Conservation (phyloP, 2,113 vertebrate species). For the Halichoeres trimaculatus region DNA sequence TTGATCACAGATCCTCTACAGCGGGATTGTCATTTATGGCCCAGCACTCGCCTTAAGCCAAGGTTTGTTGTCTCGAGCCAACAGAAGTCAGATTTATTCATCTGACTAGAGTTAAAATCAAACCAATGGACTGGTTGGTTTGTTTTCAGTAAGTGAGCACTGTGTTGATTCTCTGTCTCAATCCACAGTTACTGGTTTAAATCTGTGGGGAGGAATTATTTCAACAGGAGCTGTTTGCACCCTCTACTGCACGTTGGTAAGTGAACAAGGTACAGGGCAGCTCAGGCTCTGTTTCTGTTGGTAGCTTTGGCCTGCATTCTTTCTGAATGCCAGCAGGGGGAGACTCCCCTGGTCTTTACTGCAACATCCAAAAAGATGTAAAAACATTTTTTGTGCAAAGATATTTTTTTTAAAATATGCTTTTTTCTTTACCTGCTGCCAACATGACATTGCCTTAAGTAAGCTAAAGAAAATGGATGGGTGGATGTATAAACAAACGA, state of each 20-base stretch:
- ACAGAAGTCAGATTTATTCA: neutral
- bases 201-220: slow-evolving; percentile 12
- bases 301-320: too few relatives aligned
- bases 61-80: neutral
- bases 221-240: slow-evolving; percentile 4
- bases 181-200: neutral
- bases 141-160: neutral
- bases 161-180: neutral
- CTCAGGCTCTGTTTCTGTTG: too few relatives aligned
- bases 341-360: too few relatives aligned
- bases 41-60: neutral
- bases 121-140: neutral
- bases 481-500: too few relatives aligned
- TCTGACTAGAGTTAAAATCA: neutral
- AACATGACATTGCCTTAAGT: too few relatives aligned
- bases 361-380: too few relatives aligned
- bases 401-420: too few relatives aligned
- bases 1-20: neutral
- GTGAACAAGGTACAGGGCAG: neutral
- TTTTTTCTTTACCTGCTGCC: too few relatives aligned
- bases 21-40: neutral
- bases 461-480: too few relatives aligned
- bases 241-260: neutral
- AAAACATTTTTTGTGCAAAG: too few relatives aligned
- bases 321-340: too few relatives aligned